Base-by-base conservation (phyloP, 1,140 invertebrate species). In the Doryteuthis pealeii region DNA sequence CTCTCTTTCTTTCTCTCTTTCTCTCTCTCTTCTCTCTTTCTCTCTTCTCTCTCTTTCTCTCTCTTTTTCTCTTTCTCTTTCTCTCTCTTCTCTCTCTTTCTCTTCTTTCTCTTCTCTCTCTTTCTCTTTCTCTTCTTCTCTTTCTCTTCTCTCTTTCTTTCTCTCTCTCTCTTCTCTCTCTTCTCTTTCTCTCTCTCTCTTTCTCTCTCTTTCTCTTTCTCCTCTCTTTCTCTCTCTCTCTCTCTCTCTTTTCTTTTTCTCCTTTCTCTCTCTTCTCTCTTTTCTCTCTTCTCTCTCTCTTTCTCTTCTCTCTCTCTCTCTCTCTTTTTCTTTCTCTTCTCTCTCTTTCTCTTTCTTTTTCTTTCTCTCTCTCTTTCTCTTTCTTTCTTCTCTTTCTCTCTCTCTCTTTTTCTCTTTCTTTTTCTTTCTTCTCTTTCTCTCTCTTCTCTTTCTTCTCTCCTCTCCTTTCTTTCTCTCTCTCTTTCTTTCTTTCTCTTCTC, bases 171-270 rank as follows among this genome's bases (percentile, higher is more conserved):
- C 45, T 43, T 40, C 70, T 72, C 14, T 72, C 32, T 49, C 14
- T 74, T 22, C 10, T 71, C 32, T 71, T 22, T 72, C 40, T 40
- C 30, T 31, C 30, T 15, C 72, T 73, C 49, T 73, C 32, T 73
- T 49, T 4, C 22, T 31, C 5, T 67, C 54, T 67, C 72, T 31
- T 31, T 33, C 31, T 33, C 54, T 33, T 15, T 33, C 30, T 66
- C 31, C 3, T 26, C 49, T 73, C 22, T 66, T 30, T 65, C 49
- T 73, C 54, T 73, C 54, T 5, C 49, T 73, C 54, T 45, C 40
- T 22, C 35, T 26, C 35, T 72, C 14, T 26, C n/a, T 45, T 45
- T 45, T 30, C 22, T 30, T 15, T 10, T 45, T 14, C 30, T 43
- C 30, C 70, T 2, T 43, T 45, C n/a, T 45, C 35, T 14, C 14